A percentile compares a stretch with the other conserved stretches of the same genome.
Conservation (phyloP, 2,888 invertebrate species). For the Chrysolina oricalcia region DNA sequence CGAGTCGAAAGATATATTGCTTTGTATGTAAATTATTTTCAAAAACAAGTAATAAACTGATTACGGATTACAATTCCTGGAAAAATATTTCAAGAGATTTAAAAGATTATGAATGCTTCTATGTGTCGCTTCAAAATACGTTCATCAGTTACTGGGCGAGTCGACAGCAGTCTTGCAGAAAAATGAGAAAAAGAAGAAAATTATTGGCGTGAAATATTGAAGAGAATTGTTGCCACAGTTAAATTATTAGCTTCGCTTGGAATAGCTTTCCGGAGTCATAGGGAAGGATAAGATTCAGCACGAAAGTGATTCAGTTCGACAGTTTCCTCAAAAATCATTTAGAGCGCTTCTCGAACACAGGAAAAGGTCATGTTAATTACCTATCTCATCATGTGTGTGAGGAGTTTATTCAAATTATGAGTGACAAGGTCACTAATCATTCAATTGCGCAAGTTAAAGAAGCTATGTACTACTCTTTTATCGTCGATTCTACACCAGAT, state of each 20-base stretch:
- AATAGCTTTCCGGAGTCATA: constrained; percentile 33
- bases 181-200: constrained; percentile 32
- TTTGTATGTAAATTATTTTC: constrained; percentile 26
- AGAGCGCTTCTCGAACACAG: constrained; percentile 7
- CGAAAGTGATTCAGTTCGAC: constrained; percentile 27
- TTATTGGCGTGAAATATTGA: constrained; percentile 35
- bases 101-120: constrained; percentile 34
- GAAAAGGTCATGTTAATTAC: constrained; percentile 28
- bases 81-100: constrained; percentile 26
- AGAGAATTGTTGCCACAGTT: constrained; percentile 40
- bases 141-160: constrained; percentile 28
- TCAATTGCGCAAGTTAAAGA: constrained; percentile 27
- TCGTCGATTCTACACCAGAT: constrained; percentile 18
- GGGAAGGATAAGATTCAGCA: constrained; percentile 28
- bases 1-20: constrained; percentile 29
- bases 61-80: constrained; percentile 11
- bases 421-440: constrained; percentile 14
- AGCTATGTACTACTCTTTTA: constrained; percentile 1
- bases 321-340: constrained; percentile 29
- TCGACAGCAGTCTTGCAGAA: constrained; percentile 29
- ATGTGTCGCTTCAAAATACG: constrained; percentile 30
- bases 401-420: constrained; percentile 24
- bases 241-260: constrained; percentile 33
- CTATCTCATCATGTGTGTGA: constrained; percentile 27
- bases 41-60: constrained; percentile 18